A percentile compares a stretch with the other conserved stretches of the same genome.
phyloP scores from a whole-genome alignment of 2,797 vertebrate genomes.

The Thaleichthys pacificus region DNA sequence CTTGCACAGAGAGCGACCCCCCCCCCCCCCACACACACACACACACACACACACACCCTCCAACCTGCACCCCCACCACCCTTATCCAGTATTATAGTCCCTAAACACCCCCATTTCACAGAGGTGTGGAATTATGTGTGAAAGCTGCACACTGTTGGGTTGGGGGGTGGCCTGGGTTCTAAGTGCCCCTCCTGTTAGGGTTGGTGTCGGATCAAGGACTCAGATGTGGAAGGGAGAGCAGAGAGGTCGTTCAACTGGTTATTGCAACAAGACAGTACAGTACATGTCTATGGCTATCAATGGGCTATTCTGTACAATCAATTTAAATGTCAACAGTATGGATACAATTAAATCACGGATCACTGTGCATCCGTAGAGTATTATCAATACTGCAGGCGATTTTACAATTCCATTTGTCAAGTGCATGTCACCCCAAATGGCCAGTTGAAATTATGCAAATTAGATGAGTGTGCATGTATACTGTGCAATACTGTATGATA shows the following conservation, averaged over 20 bases:
- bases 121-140: constrained; percentile 25
- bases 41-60: constrained; percentile 23
- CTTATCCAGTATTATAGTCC: constrained; percentile 14
- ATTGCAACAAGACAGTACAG: neutral
- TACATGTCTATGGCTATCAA: neutral
- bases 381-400: neutral
- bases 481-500: too few relatives aligned
- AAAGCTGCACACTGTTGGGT: neutral
- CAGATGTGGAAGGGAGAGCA: neutral
- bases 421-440: neutral
- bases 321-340: neutral
- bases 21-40: neutral
- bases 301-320: neutral
- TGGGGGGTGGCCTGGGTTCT: too few relatives aligned
- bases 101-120: constrained; percentile 10
- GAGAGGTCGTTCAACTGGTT: neutral
- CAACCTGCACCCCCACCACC: constrained; percentile 18
- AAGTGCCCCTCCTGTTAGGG: neutral
- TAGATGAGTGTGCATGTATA: too few relatives aligned
- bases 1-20: constrained; percentile 77
- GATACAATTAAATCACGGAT: neutral
- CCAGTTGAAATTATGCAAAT: too few relatives aligned
- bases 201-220: neutral
- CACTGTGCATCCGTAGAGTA: neutral
- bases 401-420: neutral